Base-by-base conservation (phyloP, 2,888 invertebrate species). In the Eurytoma californica region DNA sequence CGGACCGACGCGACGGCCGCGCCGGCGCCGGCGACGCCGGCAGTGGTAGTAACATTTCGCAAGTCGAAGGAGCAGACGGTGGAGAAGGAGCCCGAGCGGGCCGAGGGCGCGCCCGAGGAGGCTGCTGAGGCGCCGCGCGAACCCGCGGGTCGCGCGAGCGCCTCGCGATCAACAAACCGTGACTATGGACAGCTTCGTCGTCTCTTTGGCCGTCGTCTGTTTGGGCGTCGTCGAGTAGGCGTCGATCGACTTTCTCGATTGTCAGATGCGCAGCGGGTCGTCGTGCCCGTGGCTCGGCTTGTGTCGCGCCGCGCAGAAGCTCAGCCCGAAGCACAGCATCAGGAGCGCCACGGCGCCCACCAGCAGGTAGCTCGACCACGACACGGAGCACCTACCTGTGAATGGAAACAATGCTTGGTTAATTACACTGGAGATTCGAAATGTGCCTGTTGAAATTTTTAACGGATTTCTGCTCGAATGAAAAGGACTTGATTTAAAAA, bases 321-420 rank as follows among this genome's bases (percentile, higher is more conserved):
- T 92, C 86, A 93, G 89, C 75, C 91, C 91, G 86, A 92, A 92
- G 88, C 92, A 92, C 78, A 92, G 86, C 84, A 92, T 86, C 82
- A 92, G 90, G 53, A 92, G 88, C 30, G 91, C 90, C 80, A 92
- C 91, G 53, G 92, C 92, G 79, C 90, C 90, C 47, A 91, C 90
- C 83, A 93, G 89, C 83, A 93, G 89, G 88, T 92, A 92, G 80
- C 91, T 90, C 75, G 92, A 92, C 92, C 92, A 92, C 79, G 92
- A 93, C 77, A 93, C 87, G 83, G 92, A 91, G 84, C 93, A 93
- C 74, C 91, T 91, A 80, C 92, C 92, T 93, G 91, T 12, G 18
- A 72, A 53, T 9, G 9, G 9, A 39, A 39, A 39, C 9, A 24
- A 2, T 24, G 24, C 2, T 24, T 24, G 24, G 24, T 24, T 2